Evolutionary conservation across 2,797 vertebrate species (phyloP).

Genomic region (Poecilia wingei): DNA sequence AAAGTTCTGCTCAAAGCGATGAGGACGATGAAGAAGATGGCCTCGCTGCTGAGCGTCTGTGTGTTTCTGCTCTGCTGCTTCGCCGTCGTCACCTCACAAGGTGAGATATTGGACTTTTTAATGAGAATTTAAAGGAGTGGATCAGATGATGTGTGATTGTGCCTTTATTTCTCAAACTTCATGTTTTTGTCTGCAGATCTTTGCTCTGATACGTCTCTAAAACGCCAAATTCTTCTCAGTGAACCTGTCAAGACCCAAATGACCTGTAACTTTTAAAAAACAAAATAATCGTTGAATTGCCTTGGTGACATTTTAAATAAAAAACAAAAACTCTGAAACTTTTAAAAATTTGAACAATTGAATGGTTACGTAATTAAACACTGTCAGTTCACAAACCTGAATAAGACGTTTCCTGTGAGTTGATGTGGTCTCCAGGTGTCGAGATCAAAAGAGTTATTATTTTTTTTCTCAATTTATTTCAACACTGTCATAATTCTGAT

Average conservation of each 20-base stretch:
- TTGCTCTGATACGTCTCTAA: neutral
- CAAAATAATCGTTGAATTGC: neutral
- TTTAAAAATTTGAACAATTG: neutral
- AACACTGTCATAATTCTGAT: neutral
- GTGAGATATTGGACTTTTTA: neutral
- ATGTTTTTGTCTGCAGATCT: neutral
- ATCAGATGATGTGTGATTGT: no score
- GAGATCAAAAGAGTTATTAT: neutral
- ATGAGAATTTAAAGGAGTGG: neutral
- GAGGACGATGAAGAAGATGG: conserved; percentile 40
- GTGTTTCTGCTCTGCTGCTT: conserved; percentile 30
- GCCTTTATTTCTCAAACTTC: neutral
- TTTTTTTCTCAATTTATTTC: neutral
- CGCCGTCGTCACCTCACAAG: neutral
- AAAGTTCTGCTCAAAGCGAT: conserved; percentile 23
- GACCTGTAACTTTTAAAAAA: neutral
- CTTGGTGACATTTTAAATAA: neutral
- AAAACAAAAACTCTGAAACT: neutral
- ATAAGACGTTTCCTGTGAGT: neutral
- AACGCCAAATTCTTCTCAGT: neutral
- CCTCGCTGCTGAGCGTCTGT: neutral
- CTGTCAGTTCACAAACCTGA: neutral
- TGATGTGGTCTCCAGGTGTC: neutral
- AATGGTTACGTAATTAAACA: neutral
- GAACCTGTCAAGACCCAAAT: neutral